Evolutionary conservation across 2,113 vertebrate species (phyloP).

Genomic region (Tichodroma muraria): DNA sequence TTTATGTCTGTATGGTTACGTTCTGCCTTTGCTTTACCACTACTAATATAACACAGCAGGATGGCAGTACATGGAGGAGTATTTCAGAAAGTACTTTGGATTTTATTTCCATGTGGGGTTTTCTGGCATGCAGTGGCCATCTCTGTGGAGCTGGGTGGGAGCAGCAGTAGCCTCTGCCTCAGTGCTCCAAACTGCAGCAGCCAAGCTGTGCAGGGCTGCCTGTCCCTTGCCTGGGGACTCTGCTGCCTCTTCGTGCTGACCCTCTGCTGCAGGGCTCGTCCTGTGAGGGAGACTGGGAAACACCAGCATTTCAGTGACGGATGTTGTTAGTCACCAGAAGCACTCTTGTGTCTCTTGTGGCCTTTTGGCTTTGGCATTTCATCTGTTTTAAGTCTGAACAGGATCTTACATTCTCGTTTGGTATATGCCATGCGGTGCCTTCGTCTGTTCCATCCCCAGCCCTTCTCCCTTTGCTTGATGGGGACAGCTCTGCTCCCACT

Average conservation of each 20-base stretch:
- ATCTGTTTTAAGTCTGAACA: neutral
- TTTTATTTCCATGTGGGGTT: neutral
- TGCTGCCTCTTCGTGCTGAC: fast-evolving
- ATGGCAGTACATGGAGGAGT: fast-evolving
- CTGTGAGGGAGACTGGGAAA: fast-evolving
- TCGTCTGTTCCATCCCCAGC: neutral
- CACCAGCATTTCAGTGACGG: neutral
- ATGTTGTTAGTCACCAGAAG: neutral
- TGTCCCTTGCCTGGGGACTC: neutral
- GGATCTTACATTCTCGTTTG: neutral
- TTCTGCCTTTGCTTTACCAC: neutral
- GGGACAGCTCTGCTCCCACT: neutral
- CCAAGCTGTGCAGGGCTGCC: neutral
- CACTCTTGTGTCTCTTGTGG: neutral
- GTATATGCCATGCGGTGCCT: neutral
- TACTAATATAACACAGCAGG: neutral
- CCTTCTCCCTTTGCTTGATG: neutral
- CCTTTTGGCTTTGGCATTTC: neutral
- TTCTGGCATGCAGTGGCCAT: fast-evolving
- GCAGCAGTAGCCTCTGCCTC: fast-evolving
- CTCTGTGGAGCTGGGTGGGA: neutral
- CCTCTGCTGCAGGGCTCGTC: neutral
- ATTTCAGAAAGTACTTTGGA: neutral
- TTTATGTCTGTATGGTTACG: neutral
- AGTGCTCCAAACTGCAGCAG: neutral